phyloP scores from a whole-genome alignment of 2,113 vertebrate species.

The Poeciliopsis retropinna region DNA sequence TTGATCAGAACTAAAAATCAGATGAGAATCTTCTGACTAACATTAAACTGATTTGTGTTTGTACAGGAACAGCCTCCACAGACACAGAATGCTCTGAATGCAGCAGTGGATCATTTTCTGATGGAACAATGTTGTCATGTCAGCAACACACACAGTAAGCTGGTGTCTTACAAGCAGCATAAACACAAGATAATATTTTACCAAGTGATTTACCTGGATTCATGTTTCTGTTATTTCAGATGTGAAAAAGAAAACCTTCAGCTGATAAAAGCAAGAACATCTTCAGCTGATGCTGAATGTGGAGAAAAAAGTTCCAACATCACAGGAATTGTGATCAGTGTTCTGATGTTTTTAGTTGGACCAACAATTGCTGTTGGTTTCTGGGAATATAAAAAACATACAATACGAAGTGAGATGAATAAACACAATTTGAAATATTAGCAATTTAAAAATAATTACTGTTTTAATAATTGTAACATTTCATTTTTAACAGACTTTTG shows the following conservation, averaged over 20 bases:
- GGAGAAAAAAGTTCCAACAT: fast-evolving
- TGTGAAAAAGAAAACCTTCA: slow-evolving; percentile 7
- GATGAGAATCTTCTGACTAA: no score
- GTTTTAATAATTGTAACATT: no score
- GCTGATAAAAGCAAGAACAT: slow-evolving; percentile 12
- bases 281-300: slow-evolving; percentile 33
- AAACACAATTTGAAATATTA: no score
- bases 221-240: slow-evolving; percentile 13
- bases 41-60: background rate
- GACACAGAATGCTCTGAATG: slow-evolving; percentile 43
- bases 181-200: background rate
- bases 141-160: slow-evolving; percentile 40
- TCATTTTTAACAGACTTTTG: no score
- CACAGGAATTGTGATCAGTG: fast-evolving
- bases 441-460: no score
- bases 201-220: background rate
- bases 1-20: no score
- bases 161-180: background rate
- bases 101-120: slow-evolving; percentile 29
- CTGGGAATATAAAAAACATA: no score
- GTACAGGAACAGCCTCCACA: slow-evolving; percentile 17
- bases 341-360: no score
- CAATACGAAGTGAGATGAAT: no score
- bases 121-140: slow-evolving; percentile 41
- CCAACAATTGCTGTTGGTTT: no score